Base-by-base conservation (phyloP, 2,888 invertebrate genomes). In the Megamerina dolium region DNA sequence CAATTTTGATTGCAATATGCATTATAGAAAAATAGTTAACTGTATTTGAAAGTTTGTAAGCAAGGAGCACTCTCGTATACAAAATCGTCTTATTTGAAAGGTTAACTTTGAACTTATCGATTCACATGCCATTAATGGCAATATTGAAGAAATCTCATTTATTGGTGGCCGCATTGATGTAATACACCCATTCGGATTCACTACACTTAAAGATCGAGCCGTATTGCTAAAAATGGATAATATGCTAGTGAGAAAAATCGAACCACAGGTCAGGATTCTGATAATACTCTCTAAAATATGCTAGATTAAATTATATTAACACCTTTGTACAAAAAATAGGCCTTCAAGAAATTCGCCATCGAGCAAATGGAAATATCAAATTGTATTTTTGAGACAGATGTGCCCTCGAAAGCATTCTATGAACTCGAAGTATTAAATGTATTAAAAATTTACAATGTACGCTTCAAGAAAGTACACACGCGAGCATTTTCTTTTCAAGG, bases 291-390 rank as follows among this genome's bases (percentile, higher is more conserved):
- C n/a, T 2, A 14, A 23, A n/a, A 21, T 9, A 17, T 27, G 9
- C 12, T 13, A 37, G 13, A 17, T 8, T 35, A 16, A 9, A 23
- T 16, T 23, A 5, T 23, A 23, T 31, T 23, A 37, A 30, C 19
- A 20, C 14, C 21, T 37, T 33, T 12, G 14, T 29, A 4, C 14
- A n/a, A n/a, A n/a, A n/a, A n/a, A 16, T 38, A 87, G 70, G 80
- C 86, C 3, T 87, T 89, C 59, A 89, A 87, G 60, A 86, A 86
- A 68, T 86, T 89, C 60, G 77, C 80, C 19, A 79, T 83, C 0
- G 76, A 78, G 26, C 77, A 78, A 52, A 75, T 89, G 50, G 73
- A 78, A 51, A 67, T 89, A 38, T 74, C 75, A 31, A 80, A 82
- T 4, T 80, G 83, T 17, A 70, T 61, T 10, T 77, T 85, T 35